Evolutionary conservation across 2,797 vertebrate species (phyloP), one percentile per base, ranked within the genome.

Genomic region (Syngnathus rostellatus): DNA sequence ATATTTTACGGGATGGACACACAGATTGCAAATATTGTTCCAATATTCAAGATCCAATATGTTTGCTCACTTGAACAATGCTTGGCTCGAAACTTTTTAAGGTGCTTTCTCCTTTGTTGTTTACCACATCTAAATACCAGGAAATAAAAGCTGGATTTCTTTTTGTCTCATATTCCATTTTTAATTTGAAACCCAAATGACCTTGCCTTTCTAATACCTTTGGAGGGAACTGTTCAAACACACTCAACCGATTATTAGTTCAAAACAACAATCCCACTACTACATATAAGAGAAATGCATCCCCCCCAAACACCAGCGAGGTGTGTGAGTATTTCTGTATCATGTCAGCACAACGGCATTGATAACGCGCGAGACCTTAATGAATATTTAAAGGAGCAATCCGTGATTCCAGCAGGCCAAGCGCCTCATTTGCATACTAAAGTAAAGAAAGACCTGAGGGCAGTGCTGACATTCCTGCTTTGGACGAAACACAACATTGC

Each of bases 401-500:
- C 17, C 19, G 17, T 40, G 38, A 19, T n/a, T 21, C 17, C 19
- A 60, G 58, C 38, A 55, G 58, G 37, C 37, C 19, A 2, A 10
- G 37, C 7, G 19, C 38, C 58, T 60, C 37, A 60, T 61, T 61
- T 61, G 59, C 38, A 61, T 61, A 61, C n/a, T n/a, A 41, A 61
- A 61, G 59, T 41, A 17, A 61, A 41, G 59, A 40, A 41, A 61
- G 59, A 61, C 38, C 59, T 2, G 19, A 39, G 38, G 58, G 38
- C 38, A 60, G 11, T 19, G 7, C 58, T 39, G 17, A 19, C 16
- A n/a, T n/a, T 40, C 58, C 58, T 60, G 38, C 58, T 60, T 39
- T 19, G 37, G 57, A 37, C 37, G 2, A 37, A 58, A 37, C 55
- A 58, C 55, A 58, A 38, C 55, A 17, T 58, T 58, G 55, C 55